Evolutionary conservation across 53 echinoderm and acorn worm genomes (phyloP), one percentile per base, ranked within the genome.

Genomic region (Mesocentrotus franciscanus): DNA sequence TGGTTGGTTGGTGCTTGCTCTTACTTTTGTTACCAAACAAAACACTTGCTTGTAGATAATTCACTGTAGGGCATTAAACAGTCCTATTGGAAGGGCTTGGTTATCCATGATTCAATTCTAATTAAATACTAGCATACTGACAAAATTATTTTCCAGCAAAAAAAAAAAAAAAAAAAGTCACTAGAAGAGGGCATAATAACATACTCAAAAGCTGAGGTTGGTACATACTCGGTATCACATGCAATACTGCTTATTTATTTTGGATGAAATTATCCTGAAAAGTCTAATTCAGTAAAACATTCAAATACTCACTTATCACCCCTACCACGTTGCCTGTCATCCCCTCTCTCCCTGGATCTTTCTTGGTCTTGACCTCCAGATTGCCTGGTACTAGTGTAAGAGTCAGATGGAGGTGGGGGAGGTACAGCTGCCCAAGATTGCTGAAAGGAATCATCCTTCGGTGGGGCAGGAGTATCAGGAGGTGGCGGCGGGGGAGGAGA

Each of bases 391-490:
- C 34, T 34, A 4, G 78, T 26, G 92, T 55, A 92, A 76, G 92
- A 26, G 34, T 72, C 61, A 3, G 93, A 79, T 58, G 93, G 81
- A 17, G 93, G 93, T 32, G 93, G 93, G 27, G 93, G 93, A 58
- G 93, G 93, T 1, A 62, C 60, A 4, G 81, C 60, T 58, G 93
- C 5, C 93, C 81, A 79, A n/a, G 79, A 33, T 5, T 24, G 93
- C 34, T 93, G 20, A 57, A 57, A 93, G 42, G 55, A n/a, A 64
- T 66, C 56, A 13, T 71, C 72, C 93, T 81, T 78, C 15, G 29
- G 13, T 78, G 58, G 78, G 20, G 71, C 34, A 55, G 71, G 74
- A 22, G 68, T 62, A 57, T 20, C 42, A 68, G 64, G 92, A 56
- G 92, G 75, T 10, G 92, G 92, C 24, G 92, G 72, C 14, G 92